Evolutionary conservation across 2,797 vertebrate genomes (phyloP), one percentile per base, ranked within the genome.

Genomic region (Xiphorhynchus erythropygius): DNA sequence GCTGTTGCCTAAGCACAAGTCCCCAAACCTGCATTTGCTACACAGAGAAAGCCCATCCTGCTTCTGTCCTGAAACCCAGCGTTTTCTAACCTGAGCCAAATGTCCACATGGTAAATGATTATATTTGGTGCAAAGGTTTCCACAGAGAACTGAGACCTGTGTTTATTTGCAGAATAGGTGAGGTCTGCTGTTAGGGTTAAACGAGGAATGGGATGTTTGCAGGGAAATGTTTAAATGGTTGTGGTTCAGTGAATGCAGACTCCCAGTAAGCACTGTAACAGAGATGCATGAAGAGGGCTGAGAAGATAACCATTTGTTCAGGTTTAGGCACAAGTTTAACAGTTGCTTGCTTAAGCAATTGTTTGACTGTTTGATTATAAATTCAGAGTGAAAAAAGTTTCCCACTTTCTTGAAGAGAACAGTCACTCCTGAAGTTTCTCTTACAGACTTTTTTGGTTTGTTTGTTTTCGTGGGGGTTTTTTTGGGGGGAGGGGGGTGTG

Each of bases 281-380:
- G 96, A 96, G 81, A 67, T 80, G 87, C 78, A 91, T 79, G 85
- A 90, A 87, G 67, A 86, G 74, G 84, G 83, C 81, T 97, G 88
- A 90, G 78, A 94, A 78, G 85, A 85, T 97, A 96, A 96, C 73
- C 81, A 67, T 82, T 95, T 97, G 91, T 74, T 93, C 95, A 94
- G 93, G 84, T 96, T 96, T 71, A 84, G 46, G 33, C 23, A 74
- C 16, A 74, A 71, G 17, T 71, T 80, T 87, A 89, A 77, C 41
- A 60, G 23, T 65, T 96, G 84, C 73, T 94, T 86, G 96, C 93
- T 96, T 52, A 71, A 96, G 65, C 53, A 80, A 93, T 87, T 84
- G 52, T 96, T 97, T 91, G 67, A 4, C 3, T 91, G 89, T 91
- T 56, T 63, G 89, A 89, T 65, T 77, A 68, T 92, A 93, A 94